Percentiles rank a stretch among this genome's conserved stretches.
phyloP scores from a whole-genome alignment of 2,113 vertebrate genomes.

The Mionectes macconnelli region DNA sequence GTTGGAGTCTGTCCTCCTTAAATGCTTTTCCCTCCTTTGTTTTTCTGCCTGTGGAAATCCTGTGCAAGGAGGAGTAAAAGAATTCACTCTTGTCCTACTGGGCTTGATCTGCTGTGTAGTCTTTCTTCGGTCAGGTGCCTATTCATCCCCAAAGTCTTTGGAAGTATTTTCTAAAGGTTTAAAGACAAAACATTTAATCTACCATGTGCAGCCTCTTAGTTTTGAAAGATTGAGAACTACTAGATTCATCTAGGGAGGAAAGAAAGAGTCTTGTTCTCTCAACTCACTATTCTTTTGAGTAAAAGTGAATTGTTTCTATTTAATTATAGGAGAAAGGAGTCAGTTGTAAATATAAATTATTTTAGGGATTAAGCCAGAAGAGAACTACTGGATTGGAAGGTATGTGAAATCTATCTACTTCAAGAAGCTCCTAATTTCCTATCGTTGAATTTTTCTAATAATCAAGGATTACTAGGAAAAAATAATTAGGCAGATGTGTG shows the following conservation, averaged over 20 bases:
- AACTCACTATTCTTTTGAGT: background rate
- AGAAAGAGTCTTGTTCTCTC: background rate
- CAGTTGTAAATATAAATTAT: background rate
- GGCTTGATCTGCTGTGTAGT: background rate
- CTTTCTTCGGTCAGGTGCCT: background rate
- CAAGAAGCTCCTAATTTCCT: background rate
- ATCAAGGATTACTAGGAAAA: background rate
- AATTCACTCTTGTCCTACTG: background rate
- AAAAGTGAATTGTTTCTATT: background rate
- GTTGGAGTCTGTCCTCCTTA: background rate
- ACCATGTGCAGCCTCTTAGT: fast-evolving
- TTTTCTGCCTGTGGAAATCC: background rate
- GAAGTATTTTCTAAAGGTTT: background rate
- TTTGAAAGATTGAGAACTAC: background rate
- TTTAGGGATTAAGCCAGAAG: background rate
- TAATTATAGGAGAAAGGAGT: background rate
- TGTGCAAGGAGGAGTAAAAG: background rate
- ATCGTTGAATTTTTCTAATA: background rate
- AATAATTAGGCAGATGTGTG: background rate
- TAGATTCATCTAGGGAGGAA: background rate
- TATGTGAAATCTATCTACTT: background rate
- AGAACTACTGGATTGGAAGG: background rate
- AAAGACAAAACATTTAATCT: background rate
- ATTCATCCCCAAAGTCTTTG: background rate
- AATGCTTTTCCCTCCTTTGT: background rate